Base-by-base conservation (phyloP, 2,888 invertebrate species). In the Coleophora deauratella region DNA sequence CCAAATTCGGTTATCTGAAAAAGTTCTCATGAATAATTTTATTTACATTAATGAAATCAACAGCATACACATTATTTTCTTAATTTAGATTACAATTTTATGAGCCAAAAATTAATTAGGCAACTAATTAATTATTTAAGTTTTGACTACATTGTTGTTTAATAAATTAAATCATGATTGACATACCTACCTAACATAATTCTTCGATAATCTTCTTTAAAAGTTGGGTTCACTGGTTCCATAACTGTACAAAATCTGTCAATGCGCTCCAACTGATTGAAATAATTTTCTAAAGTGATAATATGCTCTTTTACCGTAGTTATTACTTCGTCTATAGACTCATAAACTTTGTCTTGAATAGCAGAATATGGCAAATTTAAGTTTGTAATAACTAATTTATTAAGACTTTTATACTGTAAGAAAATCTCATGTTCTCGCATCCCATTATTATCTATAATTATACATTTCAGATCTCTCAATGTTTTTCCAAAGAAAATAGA, bases 191-290 rank as follows among this genome's bases (percentile, higher is more conserved):
- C 81, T 40, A 85, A 46, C 31, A 65, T 47, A 50, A 85, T 73
- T 62, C 66, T 73, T 50, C 84, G 69, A 46, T 65, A 82, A 40
- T 77, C 67, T 54, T 82, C 76, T 56, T 73, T 79, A 40, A 69
- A 78, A 33, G 75, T 60, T 39, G 69, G 67, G 37, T 66, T 57
- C 9, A 59, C 33, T 2, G 84, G 84, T 45, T 85, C 84, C 63
- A 76, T 65, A 2, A 85, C 58, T 10, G 61, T 63, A 53, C 78
- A 84, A 41, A 50, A 54, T 12, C 51, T 47, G 50, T 80, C 76
- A 42, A 84, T 72, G 32, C 50, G 52, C 39, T 80, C 78, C 38
- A 85, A 59, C 52, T 78, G 73, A 50, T 57, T 47, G 45, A 84
- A 76, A 54, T 80, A 85, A 30, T 53, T 48, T 14, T 54, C 40